A percentile compares a stretch with the other conserved stretches of the same genome.
These are phyloP conservation scores for Acropternis orthonyx DNA, from an alignment of 2,797 vertebrate species.

Conservation along the genomic window DNA sequence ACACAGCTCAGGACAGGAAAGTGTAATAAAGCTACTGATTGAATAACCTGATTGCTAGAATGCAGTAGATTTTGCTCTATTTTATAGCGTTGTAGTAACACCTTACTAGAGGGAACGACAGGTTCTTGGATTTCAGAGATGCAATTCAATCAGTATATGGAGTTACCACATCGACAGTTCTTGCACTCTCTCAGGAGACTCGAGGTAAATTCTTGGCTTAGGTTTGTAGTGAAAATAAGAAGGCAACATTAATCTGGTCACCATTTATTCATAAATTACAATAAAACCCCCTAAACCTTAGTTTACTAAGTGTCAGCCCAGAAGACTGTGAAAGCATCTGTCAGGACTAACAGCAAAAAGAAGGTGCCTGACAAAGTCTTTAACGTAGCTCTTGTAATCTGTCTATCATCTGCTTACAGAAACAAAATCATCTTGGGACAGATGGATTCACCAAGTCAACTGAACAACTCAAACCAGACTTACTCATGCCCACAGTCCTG, in stretches of 20 bases:
- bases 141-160: not conserved
- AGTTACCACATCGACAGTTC: not conserved
- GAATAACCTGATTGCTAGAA: not conserved
- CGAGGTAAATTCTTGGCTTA: not conserved
- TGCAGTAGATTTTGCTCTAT: not conserved
- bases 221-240: not conserved
- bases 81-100: not conserved
- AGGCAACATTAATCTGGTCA: not conserved
- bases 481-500: fast-evolving
- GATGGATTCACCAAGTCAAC: not conserved
- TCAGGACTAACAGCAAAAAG: not conserved
- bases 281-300: not conserved
- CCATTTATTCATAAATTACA: not conserved
- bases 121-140: not conserved
- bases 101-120: not conserved
- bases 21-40: not conserved
- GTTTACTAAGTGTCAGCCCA: not conserved
- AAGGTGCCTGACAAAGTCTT: not conserved
- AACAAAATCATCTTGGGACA: not conserved
- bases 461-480: not conserved
- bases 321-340: not conserved
- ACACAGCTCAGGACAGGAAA: not conserved
- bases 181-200: not conserved
- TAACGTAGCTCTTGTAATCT: not conserved
- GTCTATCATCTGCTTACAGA: not conserved